Conservation (phyloP, 2,888 invertebrate species). For the Aphrophora alni region DNA sequence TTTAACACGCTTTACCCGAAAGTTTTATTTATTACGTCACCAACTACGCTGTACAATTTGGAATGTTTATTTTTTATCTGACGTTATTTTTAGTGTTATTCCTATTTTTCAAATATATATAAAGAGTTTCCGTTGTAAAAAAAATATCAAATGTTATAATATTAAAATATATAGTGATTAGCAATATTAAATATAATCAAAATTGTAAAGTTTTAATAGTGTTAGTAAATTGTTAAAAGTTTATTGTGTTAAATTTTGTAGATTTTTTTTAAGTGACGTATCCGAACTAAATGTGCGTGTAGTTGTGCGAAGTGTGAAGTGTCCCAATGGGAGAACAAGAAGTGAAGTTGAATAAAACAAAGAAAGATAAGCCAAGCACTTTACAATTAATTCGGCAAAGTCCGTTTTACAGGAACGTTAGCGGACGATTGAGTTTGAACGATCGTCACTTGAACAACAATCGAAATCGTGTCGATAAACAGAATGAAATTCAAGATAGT, state of each 20-base stretch:
- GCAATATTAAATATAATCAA: neutral
- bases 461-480: slow-evolving; percentile 25
- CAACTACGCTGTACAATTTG: neutral
- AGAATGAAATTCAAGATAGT: slow-evolving; percentile 34
- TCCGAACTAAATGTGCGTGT: slow-evolving; percentile 18
- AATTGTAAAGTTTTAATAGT: neutral
- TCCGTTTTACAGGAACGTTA: slow-evolving; percentile 58
- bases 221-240: neutral
- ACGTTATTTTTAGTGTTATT: neutral
- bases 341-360: slow-evolving; percentile 27
- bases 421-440: slow-evolving; percentile 54
- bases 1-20: neutral
- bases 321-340: slow-evolving; percentile 41
- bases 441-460: slow-evolving; percentile 17
- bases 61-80: neutral
- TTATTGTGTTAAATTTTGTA: neutral
- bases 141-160: neutral
- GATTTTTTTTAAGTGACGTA: neutral
- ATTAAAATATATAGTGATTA: neutral
- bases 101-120: neutral
- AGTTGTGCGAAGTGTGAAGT: neutral
- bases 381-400: slow-evolving; percentile 54
- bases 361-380: slow-evolving; percentile 40
- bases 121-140: neutral
- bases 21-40: neutral